Conservation (phyloP, 2,888 invertebrate genomes). For the Drosophila borealis region DNA sequence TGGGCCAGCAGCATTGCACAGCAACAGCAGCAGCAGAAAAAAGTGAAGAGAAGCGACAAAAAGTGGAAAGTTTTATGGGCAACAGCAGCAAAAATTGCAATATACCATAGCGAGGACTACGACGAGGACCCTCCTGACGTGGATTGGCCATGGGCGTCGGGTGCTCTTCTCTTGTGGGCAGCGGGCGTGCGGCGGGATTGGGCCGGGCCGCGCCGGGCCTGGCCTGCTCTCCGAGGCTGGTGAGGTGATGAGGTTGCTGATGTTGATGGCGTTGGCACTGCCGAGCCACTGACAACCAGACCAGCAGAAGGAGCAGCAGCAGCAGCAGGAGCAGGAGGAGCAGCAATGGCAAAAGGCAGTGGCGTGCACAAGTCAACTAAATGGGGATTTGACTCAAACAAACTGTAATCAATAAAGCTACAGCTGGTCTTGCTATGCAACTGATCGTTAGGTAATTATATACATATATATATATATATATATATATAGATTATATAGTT, state of each 20-base stretch:
- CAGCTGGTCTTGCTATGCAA: no score
- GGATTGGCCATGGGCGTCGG: constrained; percentile 41
- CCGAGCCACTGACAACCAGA: constrained; percentile 61
- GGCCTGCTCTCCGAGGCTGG: constrained; percentile 10
- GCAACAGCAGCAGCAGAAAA: constrained; percentile 36
- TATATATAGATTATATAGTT: no score
- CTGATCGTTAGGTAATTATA: no score
- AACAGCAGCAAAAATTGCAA: constrained; percentile 81
- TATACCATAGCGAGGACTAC: constrained; percentile 65
- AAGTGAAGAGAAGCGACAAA: constrained; percentile 63
- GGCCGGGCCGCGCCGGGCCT: not conserved
- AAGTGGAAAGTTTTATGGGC: constrained; percentile 80
- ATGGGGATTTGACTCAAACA: not conserved
- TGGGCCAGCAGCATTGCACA: constrained; percentile 38
- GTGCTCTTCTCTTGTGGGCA: not conserved
- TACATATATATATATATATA: no score
- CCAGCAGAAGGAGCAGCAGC: constrained; percentile 21
- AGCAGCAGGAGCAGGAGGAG: not conserved
- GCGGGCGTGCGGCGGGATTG: not conserved
- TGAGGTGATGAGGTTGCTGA: constrained; percentile 59
- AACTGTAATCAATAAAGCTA: not conserved
- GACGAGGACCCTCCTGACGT: constrained; percentile 31
- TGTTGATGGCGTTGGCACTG: constrained; percentile 70
- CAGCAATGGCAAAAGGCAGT: constrained; percentile 5
- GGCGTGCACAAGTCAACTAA: constrained; percentile 9